phyloP scores from a whole-genome alignment of 2,113 vertebrate species.

The Scatophagus argus region DNA sequence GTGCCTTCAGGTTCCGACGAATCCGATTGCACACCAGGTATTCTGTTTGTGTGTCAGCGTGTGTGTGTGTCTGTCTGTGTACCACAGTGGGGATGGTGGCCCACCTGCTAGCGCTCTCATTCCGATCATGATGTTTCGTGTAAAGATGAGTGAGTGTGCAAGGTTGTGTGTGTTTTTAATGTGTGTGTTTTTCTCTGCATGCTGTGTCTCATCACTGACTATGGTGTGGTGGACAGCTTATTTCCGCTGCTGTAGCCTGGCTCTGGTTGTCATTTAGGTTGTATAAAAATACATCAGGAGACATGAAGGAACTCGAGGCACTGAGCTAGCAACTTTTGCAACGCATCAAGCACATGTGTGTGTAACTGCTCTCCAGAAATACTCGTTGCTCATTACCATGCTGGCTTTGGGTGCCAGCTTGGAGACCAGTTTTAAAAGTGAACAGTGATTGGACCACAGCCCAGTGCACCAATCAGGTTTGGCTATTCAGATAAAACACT shows the following conservation, averaged over 20 bases:
- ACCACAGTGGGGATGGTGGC: slow-evolving; percentile 73
- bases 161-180: slow-evolving; percentile 24
- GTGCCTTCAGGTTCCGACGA: slow-evolving; percentile 97
- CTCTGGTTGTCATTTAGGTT: slow-evolving; percentile 56
- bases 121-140: slow-evolving; percentile 65
- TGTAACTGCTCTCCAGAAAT: slow-evolving; percentile 8
- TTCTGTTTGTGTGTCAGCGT: slow-evolving; percentile 81
- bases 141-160: slow-evolving; percentile 31
- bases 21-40: slow-evolving; percentile 99
- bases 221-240: slow-evolving; percentile 66
- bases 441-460: slow-evolving; percentile 25
- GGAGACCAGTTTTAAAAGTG: slow-evolving; percentile 8
- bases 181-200: slow-evolving; percentile 66
- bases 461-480: slow-evolving; percentile 19
- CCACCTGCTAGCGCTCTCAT: slow-evolving; percentile 75
- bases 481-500: slow-evolving; percentile 16
- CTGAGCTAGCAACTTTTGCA: slow-evolving; percentile 11
- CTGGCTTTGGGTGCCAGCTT: not conserved
- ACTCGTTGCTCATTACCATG: not conserved
- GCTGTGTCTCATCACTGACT: slow-evolving; percentile 68
- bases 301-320: slow-evolving; percentile 6
- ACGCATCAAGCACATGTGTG: slow-evolving; percentile 17
- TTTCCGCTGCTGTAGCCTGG: slow-evolving; percentile 61
- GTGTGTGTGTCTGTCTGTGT: slow-evolving; percentile 62
- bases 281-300: slow-evolving; percentile 15